Percentiles rank a stretch among this genome's conserved stretches.
Evolutionary conservation across 2,113 vertebrate species (phyloP).

Genomic region (Erythrolamprus reginae): DNA sequence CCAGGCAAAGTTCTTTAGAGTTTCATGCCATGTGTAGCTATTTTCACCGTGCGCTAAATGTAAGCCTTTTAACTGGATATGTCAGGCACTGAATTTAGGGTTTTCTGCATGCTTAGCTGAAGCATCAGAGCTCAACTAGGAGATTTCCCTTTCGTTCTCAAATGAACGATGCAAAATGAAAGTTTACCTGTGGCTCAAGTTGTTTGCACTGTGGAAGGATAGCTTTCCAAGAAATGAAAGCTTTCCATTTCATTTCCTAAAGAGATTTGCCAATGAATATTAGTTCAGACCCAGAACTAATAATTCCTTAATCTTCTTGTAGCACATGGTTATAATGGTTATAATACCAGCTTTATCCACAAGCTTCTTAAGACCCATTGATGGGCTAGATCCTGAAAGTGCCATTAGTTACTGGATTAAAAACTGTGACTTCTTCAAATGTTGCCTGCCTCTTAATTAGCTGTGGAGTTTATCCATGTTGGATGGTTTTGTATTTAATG

Average conservation of each 20-base stretch:
- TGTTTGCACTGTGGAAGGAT: background rate
- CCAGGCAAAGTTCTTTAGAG: background rate
- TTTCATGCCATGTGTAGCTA: background rate
- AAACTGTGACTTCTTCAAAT: background rate
- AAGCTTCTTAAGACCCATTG: background rate
- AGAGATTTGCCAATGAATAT: background rate
- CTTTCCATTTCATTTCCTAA: background rate
- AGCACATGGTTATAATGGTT: background rate
- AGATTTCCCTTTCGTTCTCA: background rate
- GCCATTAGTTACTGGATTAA: background rate
- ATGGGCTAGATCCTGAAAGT: background rate
- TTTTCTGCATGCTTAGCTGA: background rate
- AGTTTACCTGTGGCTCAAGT: background rate
- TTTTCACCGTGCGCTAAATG: background rate
- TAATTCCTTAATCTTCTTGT: slow-evolving; percentile 5
- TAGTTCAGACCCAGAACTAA: slow-evolving; percentile 2
- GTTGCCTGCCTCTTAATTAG: background rate
- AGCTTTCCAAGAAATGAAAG: background rate
- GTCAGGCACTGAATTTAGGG: too few relatives aligned
- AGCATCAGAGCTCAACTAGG: background rate
- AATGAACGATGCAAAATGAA: background rate
- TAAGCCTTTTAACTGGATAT: background rate
- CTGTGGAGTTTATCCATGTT: background rate
- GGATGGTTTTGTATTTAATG: background rate
- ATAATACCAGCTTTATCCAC: background rate